phyloP scores from a whole-genome alignment of 1,140 invertebrate species.

The Drosophila dunni region DNA sequence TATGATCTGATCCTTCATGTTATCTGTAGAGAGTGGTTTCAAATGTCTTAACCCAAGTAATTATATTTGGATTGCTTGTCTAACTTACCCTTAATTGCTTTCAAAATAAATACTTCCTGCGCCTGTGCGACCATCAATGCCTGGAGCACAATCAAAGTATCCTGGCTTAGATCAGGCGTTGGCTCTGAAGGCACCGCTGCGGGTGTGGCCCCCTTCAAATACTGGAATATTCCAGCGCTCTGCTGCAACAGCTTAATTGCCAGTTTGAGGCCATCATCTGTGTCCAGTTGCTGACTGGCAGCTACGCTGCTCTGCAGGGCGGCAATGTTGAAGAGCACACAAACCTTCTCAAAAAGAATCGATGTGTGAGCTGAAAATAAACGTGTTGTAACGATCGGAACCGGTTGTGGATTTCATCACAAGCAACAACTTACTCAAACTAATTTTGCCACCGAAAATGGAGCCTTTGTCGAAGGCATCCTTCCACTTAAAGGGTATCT shows the following conservation, averaged over 20 bases:
- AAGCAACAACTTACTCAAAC: conserved; percentile 91
- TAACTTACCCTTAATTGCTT: conserved; percentile 94
- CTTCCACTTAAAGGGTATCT: conserved; percentile 99
- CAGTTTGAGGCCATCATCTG: conserved; percentile 96
- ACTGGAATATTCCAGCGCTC: conserved; percentile 95
- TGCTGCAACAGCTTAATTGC: conserved; percentile 97
- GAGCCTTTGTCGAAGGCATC: conserved; percentile 99
- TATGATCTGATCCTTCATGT: conserved; percentile 96
- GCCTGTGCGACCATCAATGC: conserved; percentile 98
- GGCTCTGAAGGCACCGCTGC: conserved; percentile 96
- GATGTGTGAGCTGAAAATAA: conserved; percentile 90
- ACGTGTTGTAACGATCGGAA: conserved; percentile 23
- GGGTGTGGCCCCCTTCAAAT: conserved; percentile 94
- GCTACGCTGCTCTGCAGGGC: conserved; percentile 96
- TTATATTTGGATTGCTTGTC: conserved; percentile 31
- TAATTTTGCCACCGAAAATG: conserved; percentile 96
- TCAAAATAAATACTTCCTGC: conserved; percentile 98
- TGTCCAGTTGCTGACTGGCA: conserved; percentile 92
- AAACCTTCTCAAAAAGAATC: conserved; percentile 96
- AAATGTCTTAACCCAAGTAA: not conserved
- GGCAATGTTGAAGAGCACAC: conserved; percentile 98
- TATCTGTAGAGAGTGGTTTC: conserved; percentile 86
- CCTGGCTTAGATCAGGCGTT: conserved; percentile 97
- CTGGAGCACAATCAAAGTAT: conserved; percentile 93
- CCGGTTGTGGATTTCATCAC: conserved; percentile 33